These are phyloP conservation scores for Arctia plantaginis DNA, from an alignment of 2,888 invertebrate species.

Conservation along the genomic window DNA sequence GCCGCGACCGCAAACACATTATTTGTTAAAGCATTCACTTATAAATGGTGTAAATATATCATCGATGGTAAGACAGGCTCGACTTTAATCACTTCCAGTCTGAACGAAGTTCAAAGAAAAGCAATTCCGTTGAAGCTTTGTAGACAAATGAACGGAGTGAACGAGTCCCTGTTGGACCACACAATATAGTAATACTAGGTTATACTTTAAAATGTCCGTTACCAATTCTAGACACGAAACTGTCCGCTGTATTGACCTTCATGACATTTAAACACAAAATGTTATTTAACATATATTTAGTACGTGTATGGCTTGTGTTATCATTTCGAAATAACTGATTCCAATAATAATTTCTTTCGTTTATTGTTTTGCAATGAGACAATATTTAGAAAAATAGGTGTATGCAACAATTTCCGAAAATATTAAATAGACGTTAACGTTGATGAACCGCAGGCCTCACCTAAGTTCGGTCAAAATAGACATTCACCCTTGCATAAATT, in stretches of 20 bases:
- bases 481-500: no score
- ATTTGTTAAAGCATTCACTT: background rate
- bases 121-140: background rate
- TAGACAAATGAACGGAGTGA: background rate
- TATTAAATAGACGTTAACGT: no score
- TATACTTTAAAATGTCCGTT: background rate
- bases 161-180: background rate
- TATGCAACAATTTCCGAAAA: background rate
- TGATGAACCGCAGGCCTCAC: no score
- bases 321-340: background rate
- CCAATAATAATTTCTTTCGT: background rate
- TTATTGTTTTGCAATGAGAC: background rate
- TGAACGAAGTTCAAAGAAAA: background rate
- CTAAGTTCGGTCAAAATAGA: no score
- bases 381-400: no score
- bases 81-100: background rate
- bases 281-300: background rate
- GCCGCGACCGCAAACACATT: slow-evolving; percentile 6
- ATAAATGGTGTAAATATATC: background rate
- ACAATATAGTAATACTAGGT: background rate
- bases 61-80: background rate
- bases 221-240: background rate
- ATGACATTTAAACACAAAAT: background rate
- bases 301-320: background rate
- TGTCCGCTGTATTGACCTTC: background rate